Percentiles rank a stretch among this genome's conserved stretches.
These are phyloP conservation scores for Phallusia fumigata DNA, from an alignment of 23 tunicate species.

Conservation along the genomic window DNA sequence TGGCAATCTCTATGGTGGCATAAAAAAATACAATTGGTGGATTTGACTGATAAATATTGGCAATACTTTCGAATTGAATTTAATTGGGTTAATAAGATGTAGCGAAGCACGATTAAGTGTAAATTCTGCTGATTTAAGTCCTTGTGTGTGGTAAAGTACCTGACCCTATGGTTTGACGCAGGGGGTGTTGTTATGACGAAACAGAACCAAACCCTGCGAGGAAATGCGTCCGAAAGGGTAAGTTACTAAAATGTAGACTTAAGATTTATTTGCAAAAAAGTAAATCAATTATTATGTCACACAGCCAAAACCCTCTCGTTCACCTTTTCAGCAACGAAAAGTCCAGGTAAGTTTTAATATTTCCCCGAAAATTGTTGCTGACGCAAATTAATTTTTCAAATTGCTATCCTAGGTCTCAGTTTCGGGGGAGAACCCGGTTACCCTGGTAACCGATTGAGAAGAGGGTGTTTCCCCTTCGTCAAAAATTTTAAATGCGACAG, in stretches of 20 bases:
- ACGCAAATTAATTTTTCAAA: background rate
- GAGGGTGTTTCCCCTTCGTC: background rate
- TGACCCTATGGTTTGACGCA: background rate
- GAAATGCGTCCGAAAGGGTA: background rate
- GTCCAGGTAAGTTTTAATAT: background rate
- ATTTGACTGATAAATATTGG: no score
- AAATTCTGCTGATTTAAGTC: no score
- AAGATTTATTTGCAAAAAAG: no score
- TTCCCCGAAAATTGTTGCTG: background rate
- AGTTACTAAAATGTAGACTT: no score
- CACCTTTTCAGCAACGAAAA: background rate
- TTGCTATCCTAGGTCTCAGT: background rate
- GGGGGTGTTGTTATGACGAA: slow-evolving; percentile 9
- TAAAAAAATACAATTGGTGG: no score
- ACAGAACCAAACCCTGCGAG: background rate
- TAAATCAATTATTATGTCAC: no score
- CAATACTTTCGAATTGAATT: no score
- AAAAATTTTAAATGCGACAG: background rate
- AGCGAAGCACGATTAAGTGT: no score
- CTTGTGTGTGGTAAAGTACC: background rate
- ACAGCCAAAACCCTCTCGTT: background rate
- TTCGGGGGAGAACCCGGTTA: slow-evolving; percentile 4
- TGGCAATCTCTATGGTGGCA: no score
- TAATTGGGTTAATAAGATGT: no score
- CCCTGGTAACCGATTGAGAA: background rate